Evolutionary conservation across 2,113 vertebrate species (phyloP).

Genomic region (Tupaia tana): DNA sequence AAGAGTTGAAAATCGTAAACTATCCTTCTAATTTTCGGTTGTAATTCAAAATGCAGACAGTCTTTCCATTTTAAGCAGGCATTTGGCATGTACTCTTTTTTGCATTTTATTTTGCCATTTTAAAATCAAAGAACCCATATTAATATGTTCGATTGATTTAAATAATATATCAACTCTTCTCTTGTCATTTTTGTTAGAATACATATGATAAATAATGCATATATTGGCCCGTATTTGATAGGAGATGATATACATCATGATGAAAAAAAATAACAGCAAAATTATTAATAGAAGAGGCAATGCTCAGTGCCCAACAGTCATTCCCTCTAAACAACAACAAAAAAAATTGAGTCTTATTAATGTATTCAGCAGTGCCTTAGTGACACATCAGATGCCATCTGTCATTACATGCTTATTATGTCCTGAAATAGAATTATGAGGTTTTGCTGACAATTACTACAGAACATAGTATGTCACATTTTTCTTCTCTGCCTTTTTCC

Average conservation of each 20-base stretch:
- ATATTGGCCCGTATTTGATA: conserved; percentile 74
- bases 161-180: conserved; percentile 57
- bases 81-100: conserved; percentile 27
- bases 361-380: conserved; percentile 75
- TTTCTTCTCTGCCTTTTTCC: conserved; percentile 10
- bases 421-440: conserved; percentile 79
- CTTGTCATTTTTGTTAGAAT: conserved; percentile 51
- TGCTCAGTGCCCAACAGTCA: conserved; percentile 75
- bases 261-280: conserved; percentile 60
- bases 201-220: conserved; percentile 60
- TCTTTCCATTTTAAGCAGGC: conserved; percentile 39
- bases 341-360: conserved; percentile 80
- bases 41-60: conserved; percentile 38
- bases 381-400: conserved; percentile 78
- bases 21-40: conserved; percentile 31
- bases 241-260: conserved; percentile 47
- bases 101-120: neutral
- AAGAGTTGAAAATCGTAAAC: conserved; percentile 58
- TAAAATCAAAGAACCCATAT: conserved; percentile 29
- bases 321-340: conserved; percentile 77
- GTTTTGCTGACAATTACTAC: conserved; percentile 79
- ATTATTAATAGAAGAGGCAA: conserved; percentile 81
- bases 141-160: conserved; percentile 56
- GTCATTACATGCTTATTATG: conserved; percentile 80
- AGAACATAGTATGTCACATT: conserved; percentile 55